phyloP scores from a whole-genome alignment of 2,797 vertebrate genomes.

The Chaetodon trifasciatus region DNA sequence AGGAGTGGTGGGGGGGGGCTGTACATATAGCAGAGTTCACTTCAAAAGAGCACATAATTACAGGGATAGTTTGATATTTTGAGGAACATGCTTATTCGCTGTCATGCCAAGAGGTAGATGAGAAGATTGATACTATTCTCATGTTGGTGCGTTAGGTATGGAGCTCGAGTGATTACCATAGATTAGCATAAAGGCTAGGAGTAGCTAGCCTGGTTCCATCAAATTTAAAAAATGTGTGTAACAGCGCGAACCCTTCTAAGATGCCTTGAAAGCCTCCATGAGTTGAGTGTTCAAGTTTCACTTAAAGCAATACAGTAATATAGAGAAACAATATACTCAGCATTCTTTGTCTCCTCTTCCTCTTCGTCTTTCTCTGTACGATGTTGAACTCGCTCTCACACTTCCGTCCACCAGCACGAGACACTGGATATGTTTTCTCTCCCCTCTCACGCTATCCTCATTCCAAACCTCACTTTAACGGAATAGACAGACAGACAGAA shows the following conservation, averaged over 20 bases:
- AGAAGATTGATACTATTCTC: neutral
- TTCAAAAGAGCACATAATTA: neutral
- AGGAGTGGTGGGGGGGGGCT: too few species aligned
- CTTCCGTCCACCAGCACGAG: slow-evolving; percentile 39
- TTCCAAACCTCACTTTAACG: slow-evolving; percentile 41
- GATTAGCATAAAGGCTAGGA: neutral
- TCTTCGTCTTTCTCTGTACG: slow-evolving; percentile 3
- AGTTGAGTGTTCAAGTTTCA: neutral
- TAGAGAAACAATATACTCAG: neutral
- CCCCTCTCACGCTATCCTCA: slow-evolving; percentile 72
- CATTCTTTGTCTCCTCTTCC: neutral
- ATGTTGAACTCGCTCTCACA: slow-evolving; percentile 20
- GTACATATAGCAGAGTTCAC: too few species aligned
- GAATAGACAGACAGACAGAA: slow-evolving; percentile 51
- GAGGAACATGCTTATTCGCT: neutral
- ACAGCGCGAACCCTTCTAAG: too few species aligned
- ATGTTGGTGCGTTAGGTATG: neutral
- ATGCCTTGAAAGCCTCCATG: neutral
- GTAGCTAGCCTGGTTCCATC: neutral
- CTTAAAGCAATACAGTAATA: too few species aligned
- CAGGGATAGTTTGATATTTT: neutral
- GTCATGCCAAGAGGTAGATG: neutral
- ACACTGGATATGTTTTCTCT: slow-evolving; percentile 71
- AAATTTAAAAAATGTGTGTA: too few species aligned
- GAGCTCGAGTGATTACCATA: neutral